Percentiles rank a stretch among this genome's conserved stretches.
phyloP scores from a whole-genome alignment of 2,888 invertebrate genomes.

The Tenthredo amoena region DNA sequence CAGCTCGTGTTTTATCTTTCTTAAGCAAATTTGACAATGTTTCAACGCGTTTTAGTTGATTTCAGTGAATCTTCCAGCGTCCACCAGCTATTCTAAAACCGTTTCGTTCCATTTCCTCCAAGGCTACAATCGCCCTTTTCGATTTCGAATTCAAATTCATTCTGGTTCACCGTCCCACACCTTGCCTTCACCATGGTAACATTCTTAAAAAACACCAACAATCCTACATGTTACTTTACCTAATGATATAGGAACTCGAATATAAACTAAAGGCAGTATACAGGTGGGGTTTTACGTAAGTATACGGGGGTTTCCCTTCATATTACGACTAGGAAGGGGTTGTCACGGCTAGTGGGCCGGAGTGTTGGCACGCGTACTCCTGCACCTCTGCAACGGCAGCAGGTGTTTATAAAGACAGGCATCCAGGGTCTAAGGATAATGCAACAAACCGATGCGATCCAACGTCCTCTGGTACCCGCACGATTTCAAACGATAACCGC shows the following conservation, averaged over 20 bases:
- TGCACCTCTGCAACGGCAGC: conserved; percentile 67
- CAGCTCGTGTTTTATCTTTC: background rate
- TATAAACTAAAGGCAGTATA: background rate
- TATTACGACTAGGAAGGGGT: conserved; percentile 28
- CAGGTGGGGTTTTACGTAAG: conserved; percentile 17
- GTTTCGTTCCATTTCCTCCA: background rate
- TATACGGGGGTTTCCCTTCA: conserved; percentile 13
- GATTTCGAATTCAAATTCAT: background rate
- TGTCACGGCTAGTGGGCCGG: conserved; percentile 63
- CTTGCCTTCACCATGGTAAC: conserved; percentile 41
- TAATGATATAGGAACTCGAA: background rate
- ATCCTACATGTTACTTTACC: background rate
- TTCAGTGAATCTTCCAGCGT: background rate
- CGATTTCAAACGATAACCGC: conserved; percentile 75
- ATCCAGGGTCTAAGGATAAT: conserved; percentile 57
- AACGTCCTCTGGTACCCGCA: conserved; percentile 72
- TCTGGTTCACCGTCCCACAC: background rate
- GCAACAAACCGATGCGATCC: conserved; percentile 54
- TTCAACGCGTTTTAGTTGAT: background rate
- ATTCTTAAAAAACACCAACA: conserved; percentile 24
- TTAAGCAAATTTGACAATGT: background rate
- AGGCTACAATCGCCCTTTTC: background rate
- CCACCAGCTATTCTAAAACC: background rate
- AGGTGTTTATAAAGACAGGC: conserved; percentile 53
- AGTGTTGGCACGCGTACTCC: conserved; percentile 72